Evolutionary conservation across 1,140 invertebrate genomes (phyloP), one percentile per base, ranked within the genome.

Genomic region (Leptinotarsa undecemlineata): DNA sequence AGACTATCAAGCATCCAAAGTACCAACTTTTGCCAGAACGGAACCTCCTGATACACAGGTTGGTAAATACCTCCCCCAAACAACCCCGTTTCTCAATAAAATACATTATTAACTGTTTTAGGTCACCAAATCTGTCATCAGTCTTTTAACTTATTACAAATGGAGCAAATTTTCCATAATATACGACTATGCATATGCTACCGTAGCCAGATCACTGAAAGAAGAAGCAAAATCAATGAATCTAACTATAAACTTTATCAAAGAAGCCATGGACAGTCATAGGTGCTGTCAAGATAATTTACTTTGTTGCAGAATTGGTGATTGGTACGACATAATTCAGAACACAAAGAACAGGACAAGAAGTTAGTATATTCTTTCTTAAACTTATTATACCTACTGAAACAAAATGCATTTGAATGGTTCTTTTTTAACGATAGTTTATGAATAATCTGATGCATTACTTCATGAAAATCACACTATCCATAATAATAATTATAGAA

Each of bases 91-190:
- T 51, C 17, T 47, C 42, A 48, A n/a, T 23, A 15, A 57, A 17
- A 57, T 57, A 19, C 33, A 42, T 42, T 42, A 11, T 57, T 57
- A 13, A 72, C 11, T 74, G 75, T 86, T 87, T 57, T 84, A 95
- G 90, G 95, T 98, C 23, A 96, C 95, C 47, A 97, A 97, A 86
- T 98, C 96, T 21, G 92, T 98, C 68, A 92, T 98, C 81, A 91
- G 96, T 1, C 86, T 98, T 64, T 86, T 99, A 72, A 88, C 91
- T 57, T 94, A 98, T 86, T 97, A 95, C 86, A 92, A 93, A 78
- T 99, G 97, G 97, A 91, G 92, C 73, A 96, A 96, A 84, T 98
- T 98, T 86, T 92, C 94, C 19, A 94, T 99, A 64, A 88, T 99
- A n/a, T 93, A 92, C 73, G 96, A 98, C 82, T 90, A 92, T 69